Percentiles rank a stretch among this genome's conserved stretches.
These are phyloP conservation scores for Masnerella sp. DNA, from an alignment of 2,888 invertebrate genomes.

Conservation along the genomic window DNA sequence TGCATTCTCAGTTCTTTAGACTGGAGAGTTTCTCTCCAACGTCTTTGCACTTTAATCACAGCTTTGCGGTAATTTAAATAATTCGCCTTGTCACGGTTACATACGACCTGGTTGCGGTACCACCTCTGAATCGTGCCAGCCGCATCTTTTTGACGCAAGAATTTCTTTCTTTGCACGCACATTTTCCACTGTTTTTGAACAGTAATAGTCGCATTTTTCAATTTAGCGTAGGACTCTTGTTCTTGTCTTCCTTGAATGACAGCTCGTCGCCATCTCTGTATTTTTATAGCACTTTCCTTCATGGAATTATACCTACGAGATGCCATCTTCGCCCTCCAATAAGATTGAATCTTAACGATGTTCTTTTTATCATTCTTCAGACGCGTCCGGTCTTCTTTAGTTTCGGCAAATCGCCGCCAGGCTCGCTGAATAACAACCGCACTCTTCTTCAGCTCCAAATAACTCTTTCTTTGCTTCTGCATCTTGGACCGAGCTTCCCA, in stretches of 20 bases:
- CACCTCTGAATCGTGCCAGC: slow-evolving; percentile 80
- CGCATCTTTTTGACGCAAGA: slow-evolving; percentile 73
- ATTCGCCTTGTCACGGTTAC: too few species aligned
- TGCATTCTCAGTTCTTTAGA: slow-evolving; percentile 57
- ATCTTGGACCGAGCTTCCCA: slow-evolving; percentile 74
- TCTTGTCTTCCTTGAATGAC: slow-evolving; percentile 35
- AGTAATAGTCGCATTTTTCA: slow-evolving; percentile 59
- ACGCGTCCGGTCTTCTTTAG: slow-evolving; percentile 53
- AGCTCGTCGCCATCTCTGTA: slow-evolving; percentile 66
- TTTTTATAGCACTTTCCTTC: slow-evolving; percentile 50
- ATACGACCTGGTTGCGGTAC: slow-evolving; percentile 69
- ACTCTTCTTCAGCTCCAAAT: slow-evolving; percentile 70
- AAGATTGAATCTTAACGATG: slow-evolving; percentile 65
- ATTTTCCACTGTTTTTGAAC: slow-evolving; percentile 76
- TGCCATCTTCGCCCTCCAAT: slow-evolving; percentile 63
- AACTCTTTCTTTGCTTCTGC: slow-evolving; percentile 73
- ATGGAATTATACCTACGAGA: slow-evolving; percentile 51
- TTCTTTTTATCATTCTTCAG: slow-evolving; percentile 44
- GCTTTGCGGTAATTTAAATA: slow-evolving; percentile 49
- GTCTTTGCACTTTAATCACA: slow-evolving; percentile 65
- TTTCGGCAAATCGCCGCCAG: slow-evolving; percentile 70
- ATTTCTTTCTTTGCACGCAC: slow-evolving; percentile 70
- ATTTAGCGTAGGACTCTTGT: slow-evolving; percentile 22
- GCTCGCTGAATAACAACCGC: slow-evolving; percentile 77
- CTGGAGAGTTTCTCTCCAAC: slow-evolving; percentile 68